Evolutionary conservation across 2,888 invertebrate genomes (phyloP).

Genomic region (Uloborus plumipes): DNA sequence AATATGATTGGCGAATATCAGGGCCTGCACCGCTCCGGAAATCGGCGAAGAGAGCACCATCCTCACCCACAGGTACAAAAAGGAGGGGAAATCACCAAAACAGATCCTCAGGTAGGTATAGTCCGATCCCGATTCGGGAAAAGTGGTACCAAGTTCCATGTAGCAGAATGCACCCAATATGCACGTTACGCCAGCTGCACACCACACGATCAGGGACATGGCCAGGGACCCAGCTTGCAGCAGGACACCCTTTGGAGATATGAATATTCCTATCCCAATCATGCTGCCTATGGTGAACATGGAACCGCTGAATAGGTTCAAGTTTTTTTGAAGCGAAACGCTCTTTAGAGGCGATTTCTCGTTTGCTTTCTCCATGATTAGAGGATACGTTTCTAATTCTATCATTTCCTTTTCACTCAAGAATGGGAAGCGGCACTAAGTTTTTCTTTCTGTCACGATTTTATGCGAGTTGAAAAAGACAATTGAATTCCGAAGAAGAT

Average conservation of each 20-base stretch:
- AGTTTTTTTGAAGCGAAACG: too few relatives aligned
- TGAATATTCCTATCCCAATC: constrained; percentile 95
- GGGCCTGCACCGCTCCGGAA: constrained; percentile 87
- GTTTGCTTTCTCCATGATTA: too few relatives aligned
- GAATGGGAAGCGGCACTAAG: too few relatives aligned
- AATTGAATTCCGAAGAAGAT: too few relatives aligned
- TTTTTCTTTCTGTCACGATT: too few relatives aligned
- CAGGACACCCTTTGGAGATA: constrained; percentile 92
- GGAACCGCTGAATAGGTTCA: too few relatives aligned
- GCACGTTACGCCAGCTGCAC: constrained; percentile 86
- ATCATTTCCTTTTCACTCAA: too few relatives aligned
- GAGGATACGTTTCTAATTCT: too few relatives aligned
- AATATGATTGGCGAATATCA: constrained; percentile 92
- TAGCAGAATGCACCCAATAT: constrained; percentile 96
- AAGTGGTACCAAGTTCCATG: constrained; percentile 91
- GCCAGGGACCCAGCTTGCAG: constrained; percentile 88
- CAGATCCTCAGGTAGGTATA: constrained; percentile 96
- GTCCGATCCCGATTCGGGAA: constrained; percentile 95
- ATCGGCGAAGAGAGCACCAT: constrained; percentile 85
- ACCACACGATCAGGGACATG: constrained; percentile 89
- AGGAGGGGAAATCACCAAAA: constrained; percentile 91
- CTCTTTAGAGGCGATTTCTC: too few relatives aligned
- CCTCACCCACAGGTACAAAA: constrained; percentile 95
- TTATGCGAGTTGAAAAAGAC: too few relatives aligned
- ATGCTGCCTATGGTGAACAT: constrained; percentile 89